Conservation (phyloP, 2,888 invertebrate species). For the Deilephila porcellus region DNA sequence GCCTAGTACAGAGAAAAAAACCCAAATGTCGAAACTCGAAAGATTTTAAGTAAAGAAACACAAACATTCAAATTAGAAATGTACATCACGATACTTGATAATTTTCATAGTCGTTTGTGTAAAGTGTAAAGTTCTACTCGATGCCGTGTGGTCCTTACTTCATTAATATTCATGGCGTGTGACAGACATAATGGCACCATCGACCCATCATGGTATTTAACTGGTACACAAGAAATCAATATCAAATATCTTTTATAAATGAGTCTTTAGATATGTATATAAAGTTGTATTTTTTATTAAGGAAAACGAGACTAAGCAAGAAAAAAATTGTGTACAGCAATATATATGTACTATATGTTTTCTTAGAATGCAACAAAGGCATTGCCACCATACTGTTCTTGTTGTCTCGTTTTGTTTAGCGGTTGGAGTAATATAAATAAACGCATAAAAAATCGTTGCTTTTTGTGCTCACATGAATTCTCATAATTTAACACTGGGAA, state of each 20-base stretch:
- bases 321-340: not conserved
- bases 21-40: no score
- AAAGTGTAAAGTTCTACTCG: not conserved
- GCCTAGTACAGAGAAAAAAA: no score
- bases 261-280: no score
- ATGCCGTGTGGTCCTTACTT: not conserved
- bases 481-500: no score
- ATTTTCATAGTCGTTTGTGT: not conserved
- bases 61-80: not conserved
- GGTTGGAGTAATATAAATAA: not conserved
- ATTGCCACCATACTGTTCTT: not conserved
- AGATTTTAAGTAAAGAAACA: no score
- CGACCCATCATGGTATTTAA: conserved; percentile 2
- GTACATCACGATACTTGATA: not conserved
- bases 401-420: not conserved
- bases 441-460: not conserved
- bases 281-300: no score
- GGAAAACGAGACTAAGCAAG: not conserved
- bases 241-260: no score
- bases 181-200: not conserved
- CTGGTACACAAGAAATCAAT: not conserved
- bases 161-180: conserved; percentile 1
- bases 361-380: not conserved
- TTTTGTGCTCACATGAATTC: not conserved
- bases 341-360: not conserved